Evolutionary conservation across 2,113 vertebrate genomes (phyloP), one percentile per base, ranked within the genome.

Genomic region (Vulpes vulpes): DNA sequence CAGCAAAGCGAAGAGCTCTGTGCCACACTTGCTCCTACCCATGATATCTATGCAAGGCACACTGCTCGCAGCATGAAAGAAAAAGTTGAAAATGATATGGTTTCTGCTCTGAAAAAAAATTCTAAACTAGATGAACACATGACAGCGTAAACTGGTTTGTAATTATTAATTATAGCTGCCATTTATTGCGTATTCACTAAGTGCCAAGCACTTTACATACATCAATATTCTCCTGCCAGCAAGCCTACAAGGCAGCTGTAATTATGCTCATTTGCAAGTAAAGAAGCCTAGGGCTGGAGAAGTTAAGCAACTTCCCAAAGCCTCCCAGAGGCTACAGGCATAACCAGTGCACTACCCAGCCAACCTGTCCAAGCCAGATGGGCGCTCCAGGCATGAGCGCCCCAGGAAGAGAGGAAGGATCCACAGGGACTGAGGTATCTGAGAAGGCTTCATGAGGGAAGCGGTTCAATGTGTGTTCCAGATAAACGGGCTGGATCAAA

Each of bases 71-170:
- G 30, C 10, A 17, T 12, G 64, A 71, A 76, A 86, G 67, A 59
- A 82, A 73, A 88, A 0, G 8, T 11, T 79, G 80, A 60, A 74
- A 67, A 83, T 79, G 2, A 4, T 71, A 60, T 49, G 57, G 30
- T 62, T 35, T 87, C 60, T 87, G 73, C 96, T 89, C 90, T 67
- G 83, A 64, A 93, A 94, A 76, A 53, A 78, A 53, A 22, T 8
- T 78, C 67, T 87, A 71, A 96, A 93, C 11, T 53, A 60, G 81
- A 55, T 81, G 82, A 81, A 65, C 73, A 89, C 4, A 10, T n/a
- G 2, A 91, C 35, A 17, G n/a, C 2, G 2, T 93, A n/a, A 95
- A 55, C 49, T 17, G 15, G 20, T 64, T 84, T 88, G 5, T 25
- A 82, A 90, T 55, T 17, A 69, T n/a, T 71, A 25, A 65, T 85